Percentiles rank a stretch among this genome's conserved stretches.
phyloP scores from a whole-genome alignment of 1,140 invertebrate species.

The Listronotus oregonensis region DNA sequence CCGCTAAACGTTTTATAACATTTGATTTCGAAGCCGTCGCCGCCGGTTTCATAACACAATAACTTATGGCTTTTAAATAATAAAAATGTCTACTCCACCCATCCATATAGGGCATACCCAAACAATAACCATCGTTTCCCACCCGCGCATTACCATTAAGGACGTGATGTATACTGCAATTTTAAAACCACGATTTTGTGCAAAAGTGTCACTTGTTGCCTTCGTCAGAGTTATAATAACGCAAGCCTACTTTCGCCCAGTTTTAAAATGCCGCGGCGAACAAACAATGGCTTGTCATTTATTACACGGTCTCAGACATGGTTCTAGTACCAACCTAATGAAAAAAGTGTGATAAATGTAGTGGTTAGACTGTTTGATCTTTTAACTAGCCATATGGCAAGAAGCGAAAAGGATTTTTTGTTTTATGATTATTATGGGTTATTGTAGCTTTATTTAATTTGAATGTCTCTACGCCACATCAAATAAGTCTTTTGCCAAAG shows the following conservation, averaged over 20 bases:
- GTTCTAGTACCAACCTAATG: slow-evolving; percentile 2
- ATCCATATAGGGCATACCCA: slow-evolving; percentile 16
- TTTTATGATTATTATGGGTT: too few relatives aligned
- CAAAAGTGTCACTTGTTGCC: slow-evolving; percentile 24
- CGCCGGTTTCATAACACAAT: too few relatives aligned
- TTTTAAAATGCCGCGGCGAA: slow-evolving; percentile 23
- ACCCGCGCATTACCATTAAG: slow-evolving; percentile 22
- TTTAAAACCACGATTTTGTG: slow-evolving; percentile 27
- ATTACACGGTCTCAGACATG: background rate
- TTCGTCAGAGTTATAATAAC: slow-evolving; percentile 11
- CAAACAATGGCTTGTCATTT: slow-evolving; percentile 27
- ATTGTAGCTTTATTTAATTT: too few relatives aligned
- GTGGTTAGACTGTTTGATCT: slow-evolving; percentile 20
- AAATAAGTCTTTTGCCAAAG: too few relatives aligned
- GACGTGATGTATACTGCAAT: slow-evolving; percentile 16
- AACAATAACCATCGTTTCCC: slow-evolving; percentile 22
- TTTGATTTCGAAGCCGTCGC: too few relatives aligned
- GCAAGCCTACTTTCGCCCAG: slow-evolving; percentile 18
- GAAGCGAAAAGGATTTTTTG: background rate
- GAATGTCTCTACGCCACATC: too few relatives aligned
- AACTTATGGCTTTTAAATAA: too few relatives aligned
- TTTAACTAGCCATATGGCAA: slow-evolving; percentile 19
- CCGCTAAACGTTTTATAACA: too few relatives aligned
- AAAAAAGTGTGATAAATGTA: slow-evolving; percentile 18
- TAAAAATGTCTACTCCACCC: slow-evolving; percentile 11